Percentiles rank a stretch among this genome's conserved stretches.
phyloP scores from a whole-genome alignment of 2,888 invertebrate genomes.

The Ecdyonurus torrentis region DNA sequence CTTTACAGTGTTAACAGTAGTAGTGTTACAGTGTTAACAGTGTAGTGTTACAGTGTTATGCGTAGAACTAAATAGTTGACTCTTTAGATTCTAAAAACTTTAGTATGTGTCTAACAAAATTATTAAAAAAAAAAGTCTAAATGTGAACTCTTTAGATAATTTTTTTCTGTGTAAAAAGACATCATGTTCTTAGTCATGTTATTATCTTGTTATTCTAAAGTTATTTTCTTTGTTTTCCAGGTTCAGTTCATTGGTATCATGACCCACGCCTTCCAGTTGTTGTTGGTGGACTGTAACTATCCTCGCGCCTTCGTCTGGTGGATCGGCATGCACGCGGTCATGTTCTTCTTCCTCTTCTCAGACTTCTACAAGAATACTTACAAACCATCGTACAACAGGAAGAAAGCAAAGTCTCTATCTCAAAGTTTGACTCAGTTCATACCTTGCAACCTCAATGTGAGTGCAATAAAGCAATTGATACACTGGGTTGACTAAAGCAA shows the following conservation, averaged over 20 bases:
- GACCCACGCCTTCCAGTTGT: conserved; percentile 74
- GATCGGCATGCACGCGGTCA: conserved; percentile 80
- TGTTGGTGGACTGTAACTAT: conserved; percentile 80
- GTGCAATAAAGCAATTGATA: too few relatives aligned
- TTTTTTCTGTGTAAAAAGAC: too few relatives aligned
- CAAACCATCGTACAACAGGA: conserved; percentile 11
- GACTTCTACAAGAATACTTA: conserved; percentile 78
- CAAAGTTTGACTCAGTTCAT: not conserved
- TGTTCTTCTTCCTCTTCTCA: conserved; percentile 86
- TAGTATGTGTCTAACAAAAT: too few relatives aligned
- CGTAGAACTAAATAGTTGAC: not conserved
- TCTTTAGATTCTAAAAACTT: too few relatives aligned
- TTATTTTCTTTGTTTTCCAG: too few relatives aligned
- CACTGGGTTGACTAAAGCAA: too few relatives aligned
- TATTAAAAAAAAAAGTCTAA: too few relatives aligned
- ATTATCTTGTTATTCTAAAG: conserved; percentile 5
- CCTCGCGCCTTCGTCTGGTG: conserved; percentile 77
- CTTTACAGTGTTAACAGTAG: too few relatives aligned
- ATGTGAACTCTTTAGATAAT: too few relatives aligned
- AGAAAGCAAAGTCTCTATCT: conserved; percentile 3
- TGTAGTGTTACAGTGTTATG: not conserved
- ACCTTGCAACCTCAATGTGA: not conserved
- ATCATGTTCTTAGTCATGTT: not conserved
- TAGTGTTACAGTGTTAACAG: too few relatives aligned
- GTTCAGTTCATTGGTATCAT: conserved; percentile 78